Conservation (phyloP, 2,888 invertebrate genomes). For the Athalia rosae region DNA sequence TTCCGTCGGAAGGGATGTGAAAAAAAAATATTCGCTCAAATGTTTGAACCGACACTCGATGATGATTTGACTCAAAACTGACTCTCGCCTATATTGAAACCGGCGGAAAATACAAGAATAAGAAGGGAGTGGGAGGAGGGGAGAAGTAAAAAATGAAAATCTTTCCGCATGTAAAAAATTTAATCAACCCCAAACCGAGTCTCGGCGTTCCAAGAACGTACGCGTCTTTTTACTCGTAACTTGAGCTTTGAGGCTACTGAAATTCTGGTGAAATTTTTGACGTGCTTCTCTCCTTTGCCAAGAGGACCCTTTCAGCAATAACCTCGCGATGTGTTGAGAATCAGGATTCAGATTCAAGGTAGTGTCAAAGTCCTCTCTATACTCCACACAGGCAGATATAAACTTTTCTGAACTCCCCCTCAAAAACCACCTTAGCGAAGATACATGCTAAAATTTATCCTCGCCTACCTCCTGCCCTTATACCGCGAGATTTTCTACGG, state of each 20-base stretch:
- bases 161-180: slow-evolving; percentile 5
- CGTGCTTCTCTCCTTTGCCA: slow-evolving; percentile 15
- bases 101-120: too few species aligned
- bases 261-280: slow-evolving; percentile 15
- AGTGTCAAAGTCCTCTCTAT: slow-evolving; percentile 20
- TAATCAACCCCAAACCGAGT: background rate
- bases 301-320: slow-evolving; percentile 1
- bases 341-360: slow-evolving; percentile 18
- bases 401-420: slow-evolving; percentile 7
- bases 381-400: slow-evolving; percentile 18
- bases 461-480: slow-evolving; percentile 11
- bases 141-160: background rate
- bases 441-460: slow-evolving; percentile 29
- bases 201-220: background rate
- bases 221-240: background rate
- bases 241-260: slow-evolving; percentile 20
- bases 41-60: too few species aligned
- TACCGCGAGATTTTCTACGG: background rate
- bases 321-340: slow-evolving; percentile 3
- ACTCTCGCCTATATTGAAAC: too few species aligned
- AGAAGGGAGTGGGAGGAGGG: too few species aligned
- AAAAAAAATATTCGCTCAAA: too few species aligned
- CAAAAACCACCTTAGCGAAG: background rate
- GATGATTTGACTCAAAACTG: too few species aligned
- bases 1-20: too few species aligned